Base-by-base conservation (phyloP, 2,888 invertebrate species). In the Coleophora deauratella region DNA sequence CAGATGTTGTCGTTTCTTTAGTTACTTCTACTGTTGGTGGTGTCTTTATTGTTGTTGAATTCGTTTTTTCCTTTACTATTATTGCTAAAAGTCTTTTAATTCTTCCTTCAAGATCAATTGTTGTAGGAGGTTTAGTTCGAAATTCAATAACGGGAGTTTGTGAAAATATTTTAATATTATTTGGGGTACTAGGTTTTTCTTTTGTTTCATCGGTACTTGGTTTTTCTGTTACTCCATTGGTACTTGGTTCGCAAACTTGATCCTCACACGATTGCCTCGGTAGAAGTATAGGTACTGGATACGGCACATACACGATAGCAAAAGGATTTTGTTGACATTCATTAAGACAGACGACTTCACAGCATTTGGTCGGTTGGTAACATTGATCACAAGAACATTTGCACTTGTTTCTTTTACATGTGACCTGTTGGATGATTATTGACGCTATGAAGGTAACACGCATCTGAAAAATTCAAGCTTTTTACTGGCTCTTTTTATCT, bases 351-450 rank as follows among this genome's bases (percentile, higher is more conserved):
- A 41, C 3, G 6, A 38, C 28, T 33, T 34, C 38, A 34, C 57
- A 55, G 31, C 55, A 54, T 8, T 43, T 40, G 9, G 46, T 43
- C 1, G 45, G 27, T 11, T 44, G 46, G 37, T 45, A 37, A 40
- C 57, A 55, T 8, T 45, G 38, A 9, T 37, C 43, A 42, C 55
- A 55, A 10, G 50, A 45, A 32, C 48, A 52, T 41, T 46, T 45
- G 34, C 49, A 50, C 12, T 47, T 46, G 9, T 38, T 21, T 30
- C 28, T 36, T 11, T 38, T 40, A 27, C 11, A 4, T 14, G 9
- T 31, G 3, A 31, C 6, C 3, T 4, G 3, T 21, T 21, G 21
- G 6, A 21, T 4, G 6, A 21, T 4, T 21, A 21, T 6, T 21
- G 21, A 21, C 21, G 6, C 3, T 21, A 6, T 21, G 6, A 21